Evolutionary conservation across 2,113 vertebrate genomes (phyloP).

Genomic region (Siniperca knerii): DNA sequence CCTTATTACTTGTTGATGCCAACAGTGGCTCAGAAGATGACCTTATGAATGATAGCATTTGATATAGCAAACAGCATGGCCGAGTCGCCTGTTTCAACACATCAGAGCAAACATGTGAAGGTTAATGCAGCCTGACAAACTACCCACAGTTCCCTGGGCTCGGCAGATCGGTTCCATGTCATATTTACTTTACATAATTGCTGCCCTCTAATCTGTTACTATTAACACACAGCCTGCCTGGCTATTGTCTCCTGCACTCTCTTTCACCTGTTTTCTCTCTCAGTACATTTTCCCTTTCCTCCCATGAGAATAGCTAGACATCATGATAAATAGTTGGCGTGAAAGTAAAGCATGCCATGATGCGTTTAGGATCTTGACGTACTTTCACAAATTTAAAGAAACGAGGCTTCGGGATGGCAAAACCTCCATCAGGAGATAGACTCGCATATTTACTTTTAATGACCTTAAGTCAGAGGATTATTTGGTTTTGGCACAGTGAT

Average conservation of each 20-base stretch:
- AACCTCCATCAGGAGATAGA: not conserved
- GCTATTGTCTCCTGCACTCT: conserved; percentile 58
- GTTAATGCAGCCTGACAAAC: conserved; percentile 84
- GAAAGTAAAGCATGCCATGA: conserved; percentile 53
- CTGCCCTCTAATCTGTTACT: conserved; percentile 79
- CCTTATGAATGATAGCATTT: conserved; percentile 76
- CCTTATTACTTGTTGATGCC: conserved; percentile 64
- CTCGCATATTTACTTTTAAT: conserved; percentile 23
- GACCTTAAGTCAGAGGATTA: conserved; percentile 54
- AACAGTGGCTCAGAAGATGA: conserved; percentile 61
- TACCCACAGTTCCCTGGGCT: conserved; percentile 72
- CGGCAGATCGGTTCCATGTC: conserved; percentile 73
- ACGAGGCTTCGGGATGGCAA: not conserved
- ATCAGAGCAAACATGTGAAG: conserved; percentile 81
- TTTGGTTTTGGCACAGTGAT: conserved; percentile 20
- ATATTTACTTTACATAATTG: conserved; percentile 84
- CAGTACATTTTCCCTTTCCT: conserved; percentile 48
- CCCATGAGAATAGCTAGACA: conserved; percentile 56
- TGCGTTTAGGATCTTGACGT: conserved; percentile 32
- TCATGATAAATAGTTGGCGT: conserved; percentile 63
- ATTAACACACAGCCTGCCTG: conserved; percentile 66
- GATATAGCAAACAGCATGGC: conserved; percentile 69
- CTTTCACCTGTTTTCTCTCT: conserved; percentile 58
- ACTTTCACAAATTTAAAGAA: conserved; percentile 41
- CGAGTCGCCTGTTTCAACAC: conserved; percentile 72